Base-by-base conservation (phyloP, 2,113 vertebrate species). In the Pungitius pungitius region DNA sequence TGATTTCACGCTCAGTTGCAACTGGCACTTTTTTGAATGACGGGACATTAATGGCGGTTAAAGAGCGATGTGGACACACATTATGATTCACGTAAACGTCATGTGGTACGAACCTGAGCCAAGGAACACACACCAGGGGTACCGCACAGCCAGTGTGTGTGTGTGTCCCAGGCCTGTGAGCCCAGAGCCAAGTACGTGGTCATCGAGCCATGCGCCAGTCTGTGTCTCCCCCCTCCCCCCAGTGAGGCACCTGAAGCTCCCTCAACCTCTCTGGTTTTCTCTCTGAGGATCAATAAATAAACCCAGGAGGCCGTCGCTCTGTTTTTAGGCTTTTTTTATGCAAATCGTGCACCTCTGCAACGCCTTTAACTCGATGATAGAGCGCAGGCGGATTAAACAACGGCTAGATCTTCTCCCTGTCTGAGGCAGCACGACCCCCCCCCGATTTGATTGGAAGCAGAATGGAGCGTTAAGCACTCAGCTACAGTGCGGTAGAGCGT, bases 1-100 rank as follows among this genome's bases (percentile, higher is more conserved):
- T 71, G 66, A 85, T 87, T 85, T 86, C 65, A 90, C 65, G 80
- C 85, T 83, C 67, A 76, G 80, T 84, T 86, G 77, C n/a, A 69
- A 62, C 8, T 59, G 51, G 13, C 26, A 33, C 54, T 47, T 55
- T 81, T 47, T 74, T 68, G 71, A 88, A 75, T 85, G 81, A 73
- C 80, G 81, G 73, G 27, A 30, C 51, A 70, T 58, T 56, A 81
- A 80, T 80, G 63, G 55, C 73, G 43, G 51, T 45, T 56, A 49
- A 47, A 49, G 77, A 33, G 47, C 72, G 69, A 78, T 8, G 30
- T 63, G 74, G 74, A 80, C 66, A 67, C 62, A 83, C 47, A 78
- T 59, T 66, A 64, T 75, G 88, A 91, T 86, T 78, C 74, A 78
- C 60, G 57, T 69, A 60, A 72, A 80, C 72, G 88, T 86, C 78